phyloP scores from a whole-genome alignment of 2,888 invertebrate genomes.

The Monopis laevigella region DNA sequence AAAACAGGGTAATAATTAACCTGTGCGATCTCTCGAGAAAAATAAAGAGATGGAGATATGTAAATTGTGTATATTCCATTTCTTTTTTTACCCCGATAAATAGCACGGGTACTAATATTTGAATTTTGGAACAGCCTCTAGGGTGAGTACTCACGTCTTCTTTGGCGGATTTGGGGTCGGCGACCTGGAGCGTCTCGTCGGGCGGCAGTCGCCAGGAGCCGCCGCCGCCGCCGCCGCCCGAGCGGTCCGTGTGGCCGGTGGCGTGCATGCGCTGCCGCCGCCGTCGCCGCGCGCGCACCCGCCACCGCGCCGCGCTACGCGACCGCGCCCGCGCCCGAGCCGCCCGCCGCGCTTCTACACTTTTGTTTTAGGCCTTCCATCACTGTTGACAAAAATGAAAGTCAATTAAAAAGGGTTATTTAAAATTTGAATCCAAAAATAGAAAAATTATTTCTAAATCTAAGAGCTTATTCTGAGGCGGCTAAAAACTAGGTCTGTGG shows the following conservation, averaged over 20 bases:
- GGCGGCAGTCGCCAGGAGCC: conserved; percentile 91
- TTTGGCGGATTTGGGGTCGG: conserved; percentile 84
- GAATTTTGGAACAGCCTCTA: no score
- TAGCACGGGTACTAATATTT: no score
- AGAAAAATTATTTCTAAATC: background rate
- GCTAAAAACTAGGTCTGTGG: background rate
- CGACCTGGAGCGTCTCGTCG: conserved; percentile 91
- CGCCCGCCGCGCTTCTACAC: conserved; percentile 24
- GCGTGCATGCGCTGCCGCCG: conserved; percentile 83
- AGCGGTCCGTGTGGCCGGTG: conserved; percentile 87
- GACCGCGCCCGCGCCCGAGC: conserved; percentile 44
- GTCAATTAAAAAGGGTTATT: conserved; percentile 2
- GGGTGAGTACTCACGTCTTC: conserved; percentile 64
- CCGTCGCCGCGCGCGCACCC: conserved; percentile 63
- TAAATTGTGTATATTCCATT: no score
- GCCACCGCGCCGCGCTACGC: conserved; percentile 69
- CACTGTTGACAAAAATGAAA: conserved; percentile 24
- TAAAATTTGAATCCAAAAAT: background rate
- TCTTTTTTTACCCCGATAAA: no score
- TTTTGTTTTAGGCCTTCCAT: conserved; percentile 27
- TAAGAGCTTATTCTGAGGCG: background rate
- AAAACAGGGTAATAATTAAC: no score
- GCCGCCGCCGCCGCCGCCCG: conserved; percentile 68
- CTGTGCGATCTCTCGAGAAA: no score
- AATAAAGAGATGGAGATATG: no score